Evolutionary conservation across 2,113 vertebrate species (phyloP), one percentile per base, ranked within the genome.

Genomic region (Gallinago jamesoni): DNA sequence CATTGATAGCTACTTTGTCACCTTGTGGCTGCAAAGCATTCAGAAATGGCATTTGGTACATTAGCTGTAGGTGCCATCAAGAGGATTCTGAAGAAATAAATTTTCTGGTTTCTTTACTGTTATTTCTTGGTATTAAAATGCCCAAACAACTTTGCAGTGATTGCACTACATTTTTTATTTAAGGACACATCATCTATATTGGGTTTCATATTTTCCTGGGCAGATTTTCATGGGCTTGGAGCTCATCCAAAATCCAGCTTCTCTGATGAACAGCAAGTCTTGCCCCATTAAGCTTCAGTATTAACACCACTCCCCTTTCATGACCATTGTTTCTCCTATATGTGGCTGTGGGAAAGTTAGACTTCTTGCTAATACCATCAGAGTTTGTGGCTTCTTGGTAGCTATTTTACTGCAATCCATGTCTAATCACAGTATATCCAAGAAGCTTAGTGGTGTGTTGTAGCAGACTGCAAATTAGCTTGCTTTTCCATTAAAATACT

Each of bases 391-490:
- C 66, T 96, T 95, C 83, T 87, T 85, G 79, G 86, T 90, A 74
- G 70, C 86, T 97, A 75, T 96, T 97, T 93, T 91, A 25, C 48
- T 91, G 53, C 73, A 62, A 37, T 50, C 95, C 96, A 94, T 92
- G 90, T 95, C 96, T 95, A 94, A 96, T 97, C 92, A 90, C 39
- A 84, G 84, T 79, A 62, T 86, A 62, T 53, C 62, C 84, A 79
- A 89, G 89, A 87, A 94, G 80, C 80, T 96, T 93, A 93, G 69
- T 2, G 3, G n/a, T 89, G 84, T 76, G 57, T 84, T 91, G 56
- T 47, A 94, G 81, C 48, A 90, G 95, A 96, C 96, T 95, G 64
- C 92, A 96, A 96, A 96, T 96, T 95, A 94, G 80, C 57, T 76
- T 69, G 35, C 31, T 92, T 96, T 95, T 92, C 77, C 81, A 84